Evolutionary conservation across 2,797 vertebrate species (phyloP), one percentile per base, ranked within the genome.

Genomic region (Vultur gryphus): DNA sequence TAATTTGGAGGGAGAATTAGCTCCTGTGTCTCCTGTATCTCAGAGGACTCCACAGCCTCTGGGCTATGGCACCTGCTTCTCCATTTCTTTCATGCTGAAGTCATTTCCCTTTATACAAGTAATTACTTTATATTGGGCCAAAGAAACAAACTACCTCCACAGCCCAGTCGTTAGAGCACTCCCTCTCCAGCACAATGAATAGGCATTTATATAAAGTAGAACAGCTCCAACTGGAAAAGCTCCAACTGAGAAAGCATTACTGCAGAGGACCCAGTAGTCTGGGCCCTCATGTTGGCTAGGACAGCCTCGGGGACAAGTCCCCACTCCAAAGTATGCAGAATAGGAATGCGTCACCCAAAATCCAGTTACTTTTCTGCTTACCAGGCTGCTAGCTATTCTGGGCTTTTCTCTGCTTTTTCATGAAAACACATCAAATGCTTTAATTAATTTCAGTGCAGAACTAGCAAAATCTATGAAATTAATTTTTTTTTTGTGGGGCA

Each of bases 191-290:
- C 80, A 84, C 76, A 94, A 93, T 97, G 96, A 97, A 96, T 95
- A 96, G 94, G 93, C 95, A 96, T 96, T 96, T 97, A 94, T 93
- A 97, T 84, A 93, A 95, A 96, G 61, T 35, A 93, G 58, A 93
- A 94, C 54, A 41, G 90, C 44, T 97, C 94, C 96, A 95, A 94
- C 87, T 94, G 96, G 96, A 96, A 90, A 93, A 89, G 51, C 28
- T 96, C 95, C 96, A 97, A 19, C 57, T 48, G 37, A 96, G 77
- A 87, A 96, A 93, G 90, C 77, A 95, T 90, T 94, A 93, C 91
- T 93, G 94, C 96, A 96, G 96, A 96, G 89, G 37, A 95, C 85
- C 87, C 88, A 84, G 73, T 69, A 93, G 89, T 80, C 87, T 67
- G 57, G 85, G 79, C 51, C 54, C 39, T 91, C 69, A 33, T 6